phyloP scores from a whole-genome alignment of 2,113 vertebrate genomes.

The Nymphicus hollandicus region DNA sequence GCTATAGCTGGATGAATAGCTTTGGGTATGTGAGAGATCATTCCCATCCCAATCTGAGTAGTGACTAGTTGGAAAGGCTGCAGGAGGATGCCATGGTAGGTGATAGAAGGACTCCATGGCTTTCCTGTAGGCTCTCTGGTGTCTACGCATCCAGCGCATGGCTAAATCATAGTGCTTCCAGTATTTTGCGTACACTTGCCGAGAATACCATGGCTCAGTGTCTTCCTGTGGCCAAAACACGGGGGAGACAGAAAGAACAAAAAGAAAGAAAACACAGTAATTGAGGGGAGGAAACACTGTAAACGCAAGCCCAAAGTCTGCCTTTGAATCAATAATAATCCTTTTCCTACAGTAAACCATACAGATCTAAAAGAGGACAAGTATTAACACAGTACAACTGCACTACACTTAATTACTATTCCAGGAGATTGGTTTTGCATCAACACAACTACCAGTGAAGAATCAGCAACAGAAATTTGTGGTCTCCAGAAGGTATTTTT shows the following conservation, averaged over 20 bases:
- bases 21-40: neutral
- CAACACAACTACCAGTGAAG: neutral
- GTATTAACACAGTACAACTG: neutral
- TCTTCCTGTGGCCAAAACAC: neutral
- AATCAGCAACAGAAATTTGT: neutral
- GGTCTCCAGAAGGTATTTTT: neutral
- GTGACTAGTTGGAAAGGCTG: neutral
- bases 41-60: slow-evolving; percentile 60
- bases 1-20: neutral
- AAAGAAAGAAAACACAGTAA: neutral
- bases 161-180: slow-evolving; percentile 91
- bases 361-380: neutral
- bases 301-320: neutral
- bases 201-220: slow-evolving; percentile 74
- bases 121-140: slow-evolving; percentile 82
- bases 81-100: neutral
- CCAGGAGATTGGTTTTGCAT: neutral
- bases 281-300: neutral
- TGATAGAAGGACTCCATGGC: slow-evolving; percentile 73
- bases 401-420: neutral
- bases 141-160: slow-evolving; percentile 86
- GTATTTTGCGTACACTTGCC: slow-evolving; percentile 80
- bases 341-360: neutral
- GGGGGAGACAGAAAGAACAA: neutral
- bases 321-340: neutral